Evolutionary conservation across 1,140 invertebrate genomes (phyloP).

Genomic region (Diachasma alloeum): DNA sequence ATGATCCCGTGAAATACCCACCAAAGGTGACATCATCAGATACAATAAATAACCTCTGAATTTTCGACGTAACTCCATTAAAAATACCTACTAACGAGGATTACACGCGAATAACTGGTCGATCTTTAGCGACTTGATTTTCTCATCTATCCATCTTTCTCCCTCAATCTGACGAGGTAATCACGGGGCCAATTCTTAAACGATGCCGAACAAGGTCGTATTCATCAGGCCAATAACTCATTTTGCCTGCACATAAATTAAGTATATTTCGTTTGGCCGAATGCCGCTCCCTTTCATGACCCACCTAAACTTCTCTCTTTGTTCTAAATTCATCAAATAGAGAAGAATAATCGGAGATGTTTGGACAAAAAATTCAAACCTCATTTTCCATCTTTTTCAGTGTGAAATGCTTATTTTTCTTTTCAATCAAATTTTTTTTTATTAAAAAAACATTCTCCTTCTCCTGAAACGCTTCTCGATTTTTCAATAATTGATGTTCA

Average conservation of each 20-base stretch:
- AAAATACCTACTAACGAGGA: neutral
- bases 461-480: too few species aligned
- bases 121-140: neutral
- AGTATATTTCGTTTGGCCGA: slow-evolving; percentile 25
- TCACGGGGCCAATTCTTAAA: slow-evolving; percentile 35
- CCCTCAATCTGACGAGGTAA: slow-evolving; percentile 36
- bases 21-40: neutral
- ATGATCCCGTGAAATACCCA: too few species aligned
- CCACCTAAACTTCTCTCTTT: neutral
- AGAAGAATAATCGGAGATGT: neutral
- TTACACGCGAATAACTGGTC: neutral
- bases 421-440: too few species aligned
- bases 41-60: neutral
- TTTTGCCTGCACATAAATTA: slow-evolving; percentile 37
- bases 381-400: too few species aligned
- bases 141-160: neutral
- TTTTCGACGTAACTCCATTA: neutral
- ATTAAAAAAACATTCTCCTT: too few species aligned
- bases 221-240: slow-evolving; percentile 40
- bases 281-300: neutral
- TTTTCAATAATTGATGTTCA: too few species aligned
- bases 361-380: neutral
- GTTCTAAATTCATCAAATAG: neutral
- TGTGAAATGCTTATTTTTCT: too few species aligned
- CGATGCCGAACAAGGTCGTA: slow-evolving; percentile 37